Evolutionary conservation across 1,140 invertebrate genomes (phyloP).

Genomic region (Drosophila prosaltans): DNA sequence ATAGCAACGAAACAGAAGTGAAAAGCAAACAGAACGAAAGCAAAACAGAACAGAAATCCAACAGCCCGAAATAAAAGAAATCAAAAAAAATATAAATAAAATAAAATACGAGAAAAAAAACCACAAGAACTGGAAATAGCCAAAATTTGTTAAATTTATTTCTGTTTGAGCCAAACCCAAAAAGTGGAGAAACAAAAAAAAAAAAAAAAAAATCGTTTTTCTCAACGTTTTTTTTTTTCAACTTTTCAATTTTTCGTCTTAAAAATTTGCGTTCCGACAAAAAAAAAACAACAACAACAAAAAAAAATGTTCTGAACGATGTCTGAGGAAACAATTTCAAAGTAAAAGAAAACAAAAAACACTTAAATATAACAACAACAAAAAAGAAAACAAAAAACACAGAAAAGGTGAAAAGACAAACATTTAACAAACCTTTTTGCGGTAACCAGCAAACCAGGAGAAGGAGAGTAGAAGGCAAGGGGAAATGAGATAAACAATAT

Average conservation of each 20-base stretch:
- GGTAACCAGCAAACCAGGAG: neutral
- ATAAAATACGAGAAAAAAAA: slow-evolving; percentile 47
- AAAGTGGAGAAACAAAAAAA: slow-evolving; percentile 27
- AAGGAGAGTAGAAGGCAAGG: neutral
- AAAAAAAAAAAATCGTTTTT: slow-evolving; percentile 41
- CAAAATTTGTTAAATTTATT: slow-evolving; percentile 81
- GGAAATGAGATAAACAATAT: slow-evolving; percentile 8
- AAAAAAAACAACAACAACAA: slow-evolving; percentile 27
- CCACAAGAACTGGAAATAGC: slow-evolving; percentile 66
- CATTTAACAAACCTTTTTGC: slow-evolving; percentile 5
- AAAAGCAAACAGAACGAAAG: slow-evolving; percentile 32
- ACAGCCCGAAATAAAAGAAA: slow-evolving; percentile 50
- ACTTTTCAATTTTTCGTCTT: slow-evolving; percentile 64
- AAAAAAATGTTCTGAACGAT: slow-evolving; percentile 67
- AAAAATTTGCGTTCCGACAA: slow-evolving; percentile 68
- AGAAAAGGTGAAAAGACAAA: slow-evolving; percentile 5
- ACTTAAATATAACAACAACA: slow-evolving; percentile 32
- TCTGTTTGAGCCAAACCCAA: slow-evolving; percentile 54
- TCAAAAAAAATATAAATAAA: slow-evolving; percentile 49
- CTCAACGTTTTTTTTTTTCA: slow-evolving; percentile 10
- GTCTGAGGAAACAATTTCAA: slow-evolving; percentile 62
- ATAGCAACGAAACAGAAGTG: slow-evolving; percentile 56
- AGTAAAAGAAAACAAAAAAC: slow-evolving; percentile 8
- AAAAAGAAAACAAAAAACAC: slow-evolving; percentile 24
- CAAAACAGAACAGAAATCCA: slow-evolving; percentile 45